A percentile compares a stretch with the other conserved stretches of the same genome.
phyloP scores from a whole-genome alignment of 2,888 invertebrate genomes.

The Eristalis intricaria region DNA sequence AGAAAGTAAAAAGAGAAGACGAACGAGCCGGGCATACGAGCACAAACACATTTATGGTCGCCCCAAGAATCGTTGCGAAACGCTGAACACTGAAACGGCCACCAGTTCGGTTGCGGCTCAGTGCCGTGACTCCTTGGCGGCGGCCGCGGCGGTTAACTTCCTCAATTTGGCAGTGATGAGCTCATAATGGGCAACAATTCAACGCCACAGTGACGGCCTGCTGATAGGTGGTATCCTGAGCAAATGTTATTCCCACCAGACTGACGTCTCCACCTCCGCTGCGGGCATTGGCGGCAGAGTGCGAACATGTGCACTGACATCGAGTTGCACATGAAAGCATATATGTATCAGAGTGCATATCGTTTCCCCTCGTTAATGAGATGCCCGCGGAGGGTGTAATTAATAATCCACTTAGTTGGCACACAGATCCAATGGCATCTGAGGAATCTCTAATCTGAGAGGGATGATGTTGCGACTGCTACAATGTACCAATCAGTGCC shows the following conservation, averaged over 20 bases:
- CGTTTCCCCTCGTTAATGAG: constrained; percentile 17
- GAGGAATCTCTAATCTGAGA: not conserved
- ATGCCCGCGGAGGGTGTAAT: constrained; percentile 6
- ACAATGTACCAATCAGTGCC: not conserved
- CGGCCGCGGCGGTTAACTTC: constrained; percentile 34
- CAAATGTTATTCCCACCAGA: constrained; percentile 23
- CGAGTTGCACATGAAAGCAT: not conserved
- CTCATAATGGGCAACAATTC: constrained; percentile 35
- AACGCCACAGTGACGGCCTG: constrained; percentile 24
- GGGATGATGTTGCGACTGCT: not conserved
- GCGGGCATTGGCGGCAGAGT: not conserved
- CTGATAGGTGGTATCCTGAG: constrained; percentile 50
- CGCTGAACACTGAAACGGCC: not conserved
- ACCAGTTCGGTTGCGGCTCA: constrained; percentile 8
- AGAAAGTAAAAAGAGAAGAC: not conserved
- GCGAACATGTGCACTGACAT: constrained; percentile 17
- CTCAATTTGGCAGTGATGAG: constrained; percentile 52
- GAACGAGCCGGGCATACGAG: not conserved
- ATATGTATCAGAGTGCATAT: not conserved
- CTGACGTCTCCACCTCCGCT: constrained; percentile 9
- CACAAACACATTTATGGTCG: constrained; percentile 4
- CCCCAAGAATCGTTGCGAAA: constrained; percentile 30
- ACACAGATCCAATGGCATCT: constrained; percentile 7
- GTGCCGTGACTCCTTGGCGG: constrained; percentile 20
- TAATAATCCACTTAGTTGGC: constrained; percentile 9